phyloP scores from a whole-genome alignment of 2,888 invertebrate species.

The Cephus runcator region DNA sequence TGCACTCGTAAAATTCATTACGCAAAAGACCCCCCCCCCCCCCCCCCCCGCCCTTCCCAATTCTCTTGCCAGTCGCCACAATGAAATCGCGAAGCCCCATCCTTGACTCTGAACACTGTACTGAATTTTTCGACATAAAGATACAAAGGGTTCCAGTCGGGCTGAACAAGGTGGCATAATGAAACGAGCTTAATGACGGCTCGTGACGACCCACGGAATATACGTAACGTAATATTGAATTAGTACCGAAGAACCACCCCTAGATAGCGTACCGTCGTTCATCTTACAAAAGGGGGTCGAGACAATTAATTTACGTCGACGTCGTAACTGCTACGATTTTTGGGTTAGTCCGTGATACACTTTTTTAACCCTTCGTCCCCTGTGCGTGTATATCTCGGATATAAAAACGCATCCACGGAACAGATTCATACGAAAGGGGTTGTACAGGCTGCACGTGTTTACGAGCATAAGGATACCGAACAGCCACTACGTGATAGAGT shows the following conservation, averaged over 20 bases:
- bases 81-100: not conserved
- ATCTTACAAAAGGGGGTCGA: not conserved
- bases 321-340: not conserved
- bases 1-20: not conserved
- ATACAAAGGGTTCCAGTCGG: not conserved
- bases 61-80: not conserved
- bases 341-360: not conserved
- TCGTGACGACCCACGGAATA: not conserved
- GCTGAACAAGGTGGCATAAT: not conserved
- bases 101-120: not conserved
- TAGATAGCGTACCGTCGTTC: not conserved
- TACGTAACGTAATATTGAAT: not conserved
- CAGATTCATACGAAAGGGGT: not conserved
- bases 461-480: not conserved
- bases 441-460: not conserved
- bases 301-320: not conserved
- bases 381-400: too few species aligned
- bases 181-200: not conserved
- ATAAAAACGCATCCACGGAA: not conserved
- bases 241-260: not conserved
- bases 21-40: not conserved
- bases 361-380: not conserved
- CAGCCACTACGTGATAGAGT: not conserved
- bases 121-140: not conserved
- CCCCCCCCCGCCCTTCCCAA: too few species aligned